Percentiles rank a stretch among this genome's conserved stretches.
phyloP scores from a whole-genome alignment of 2,888 invertebrate species.

The Cyaniris semiargus region DNA sequence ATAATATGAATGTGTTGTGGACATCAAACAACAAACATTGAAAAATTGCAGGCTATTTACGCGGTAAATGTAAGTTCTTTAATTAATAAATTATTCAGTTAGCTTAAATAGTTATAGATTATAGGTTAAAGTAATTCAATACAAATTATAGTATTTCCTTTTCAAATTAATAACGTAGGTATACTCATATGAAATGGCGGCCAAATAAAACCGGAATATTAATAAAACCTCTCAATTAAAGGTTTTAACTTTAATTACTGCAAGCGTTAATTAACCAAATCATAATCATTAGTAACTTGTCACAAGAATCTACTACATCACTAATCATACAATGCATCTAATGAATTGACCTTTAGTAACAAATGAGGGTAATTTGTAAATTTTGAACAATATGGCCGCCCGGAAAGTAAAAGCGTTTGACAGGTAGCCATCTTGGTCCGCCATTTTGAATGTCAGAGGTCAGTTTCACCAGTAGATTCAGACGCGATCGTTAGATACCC shows the following conservation, averaged over 20 bases:
- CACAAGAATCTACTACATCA: background rate
- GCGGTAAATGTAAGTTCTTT: background rate
- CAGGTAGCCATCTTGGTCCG: constrained; percentile 66
- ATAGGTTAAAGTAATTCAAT: background rate
- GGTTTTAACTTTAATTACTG: background rate
- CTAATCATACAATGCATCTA: background rate
- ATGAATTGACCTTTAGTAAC: constrained; percentile 19
- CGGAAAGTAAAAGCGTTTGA: constrained; percentile 49
- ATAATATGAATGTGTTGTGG: background rate
- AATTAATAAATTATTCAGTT: background rate
- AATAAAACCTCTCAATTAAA: background rate
- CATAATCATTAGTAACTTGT: background rate
- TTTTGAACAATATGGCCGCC: constrained; percentile 11
- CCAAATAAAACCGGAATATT: background rate
- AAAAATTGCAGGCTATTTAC: background rate
- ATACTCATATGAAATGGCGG: background rate
- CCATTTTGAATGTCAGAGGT: constrained; percentile 66
- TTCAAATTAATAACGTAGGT: background rate
- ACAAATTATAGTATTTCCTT: background rate
- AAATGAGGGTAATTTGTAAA: constrained; percentile 30
- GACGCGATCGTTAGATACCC: constrained; percentile 42
- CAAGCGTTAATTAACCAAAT: background rate
- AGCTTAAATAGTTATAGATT: background rate
- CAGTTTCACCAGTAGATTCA: constrained; percentile 65
- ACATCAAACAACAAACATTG: too few species aligned